These are phyloP conservation scores for Thereuonema tuberculata DNA, from an alignment of 1,140 invertebrate species.

Conservation along the genomic window DNA sequence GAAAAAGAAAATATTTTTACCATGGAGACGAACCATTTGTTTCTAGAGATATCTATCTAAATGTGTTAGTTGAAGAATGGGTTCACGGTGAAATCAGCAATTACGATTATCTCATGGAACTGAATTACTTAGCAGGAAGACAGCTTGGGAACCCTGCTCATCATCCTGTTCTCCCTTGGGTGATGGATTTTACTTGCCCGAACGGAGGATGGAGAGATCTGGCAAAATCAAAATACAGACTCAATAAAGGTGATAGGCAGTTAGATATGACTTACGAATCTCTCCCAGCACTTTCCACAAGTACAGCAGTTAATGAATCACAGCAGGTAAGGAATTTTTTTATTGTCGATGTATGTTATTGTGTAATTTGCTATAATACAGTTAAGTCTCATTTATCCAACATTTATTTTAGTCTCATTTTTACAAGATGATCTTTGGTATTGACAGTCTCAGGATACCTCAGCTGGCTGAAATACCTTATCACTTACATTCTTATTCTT, in stretches of 20 bases:
- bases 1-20: neutral
- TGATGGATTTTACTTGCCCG: slow-evolving; percentile 75
- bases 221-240: slow-evolving; percentile 82
- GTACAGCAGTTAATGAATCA: too few relatives aligned
- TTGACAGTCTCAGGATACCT: too few relatives aligned
- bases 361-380: too few relatives aligned
- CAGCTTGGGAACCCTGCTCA: slow-evolving; percentile 70
- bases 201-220: slow-evolving; percentile 78
- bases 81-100: slow-evolving; percentile 69
- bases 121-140: slow-evolving; percentile 70
- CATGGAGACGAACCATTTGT: neutral
- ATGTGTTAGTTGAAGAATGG: slow-evolving; percentile 45
- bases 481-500: too few relatives aligned
- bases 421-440: too few relatives aligned
- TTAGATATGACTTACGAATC: slow-evolving; percentile 77
- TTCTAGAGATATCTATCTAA: neutral
- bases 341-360: too few relatives aligned
- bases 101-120: slow-evolving; percentile 76
- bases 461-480: too few relatives aligned
- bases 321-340: too few relatives aligned
- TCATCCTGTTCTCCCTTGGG: slow-evolving; percentile 94
- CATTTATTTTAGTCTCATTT: too few relatives aligned
- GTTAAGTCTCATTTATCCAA: too few relatives aligned
- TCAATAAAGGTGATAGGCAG: slow-evolving; percentile 93
- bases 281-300: slow-evolving; percentile 4